Evolutionary conservation across 2,113 vertebrate genomes (phyloP).

Genomic region (Isichthys henryi): DNA sequence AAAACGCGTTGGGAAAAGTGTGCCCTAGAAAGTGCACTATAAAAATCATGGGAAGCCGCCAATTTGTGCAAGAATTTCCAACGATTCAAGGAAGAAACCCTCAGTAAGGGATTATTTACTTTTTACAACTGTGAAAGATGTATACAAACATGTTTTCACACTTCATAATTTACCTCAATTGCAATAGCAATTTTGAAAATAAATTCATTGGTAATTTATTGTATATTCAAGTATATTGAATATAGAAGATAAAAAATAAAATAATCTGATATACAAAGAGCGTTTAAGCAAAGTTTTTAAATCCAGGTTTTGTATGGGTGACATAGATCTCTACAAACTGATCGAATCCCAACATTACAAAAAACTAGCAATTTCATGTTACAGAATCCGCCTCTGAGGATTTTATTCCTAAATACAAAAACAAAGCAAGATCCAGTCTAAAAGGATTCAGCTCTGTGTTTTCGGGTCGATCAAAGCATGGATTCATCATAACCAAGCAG

Average conservation of each 20-base stretch:
- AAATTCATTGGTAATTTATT: background rate
- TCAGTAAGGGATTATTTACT: background rate
- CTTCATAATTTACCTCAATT: background rate
- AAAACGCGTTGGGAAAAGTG: background rate
- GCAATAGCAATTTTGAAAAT: background rate
- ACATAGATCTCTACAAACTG: background rate
- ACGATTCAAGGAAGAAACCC: background rate
- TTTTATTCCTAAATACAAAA: background rate
- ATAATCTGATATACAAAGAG: background rate
- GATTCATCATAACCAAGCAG: background rate
- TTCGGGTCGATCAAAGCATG: background rate
- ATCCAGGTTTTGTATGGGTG: background rate
- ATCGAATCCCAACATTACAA: background rate
- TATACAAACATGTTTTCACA: background rate
- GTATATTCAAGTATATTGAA: background rate
- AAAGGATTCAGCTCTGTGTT: background rate
- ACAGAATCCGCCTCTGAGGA: background rate
- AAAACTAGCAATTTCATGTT: background rate
- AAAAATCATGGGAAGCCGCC: background rate
- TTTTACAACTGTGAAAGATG: background rate
- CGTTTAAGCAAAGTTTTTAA: background rate
- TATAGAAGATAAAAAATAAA: background rate
- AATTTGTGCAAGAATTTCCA: background rate
- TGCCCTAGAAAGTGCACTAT: background rate
- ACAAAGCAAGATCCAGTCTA: background rate